Base-by-base conservation (phyloP, 2,888 invertebrate species). In the Zaprionus obscuricornis region DNA sequence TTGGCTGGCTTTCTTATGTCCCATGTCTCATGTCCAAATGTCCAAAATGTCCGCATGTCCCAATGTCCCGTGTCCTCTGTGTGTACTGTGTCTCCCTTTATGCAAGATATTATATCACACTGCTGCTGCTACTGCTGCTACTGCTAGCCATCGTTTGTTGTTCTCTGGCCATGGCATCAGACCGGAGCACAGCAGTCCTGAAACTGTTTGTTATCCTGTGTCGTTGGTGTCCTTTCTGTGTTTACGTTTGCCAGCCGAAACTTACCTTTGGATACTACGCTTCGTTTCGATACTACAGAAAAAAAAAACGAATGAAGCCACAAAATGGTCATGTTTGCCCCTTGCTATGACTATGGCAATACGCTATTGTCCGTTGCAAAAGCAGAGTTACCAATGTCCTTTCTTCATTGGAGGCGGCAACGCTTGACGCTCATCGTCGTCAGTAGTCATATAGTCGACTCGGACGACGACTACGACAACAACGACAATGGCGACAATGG, bases 301-400 rank as follows among this genome's bases (percentile, higher is more conserved):
- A 49, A 50, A n/a, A 26, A 60, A 49, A 57, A 49, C 54, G 50
- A 45, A 58, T 63, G 60, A 82, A 85, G 73, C 71, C 78, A 78
- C 85, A 85, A 87, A 86, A 85, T 85, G 87, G 84, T 86, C 74
- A 75, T 79, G 68, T 74, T 82, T 73, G 71, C 70, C 75, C n/a
- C 63, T 74, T 72, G 46, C 72, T 67, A 36, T 3, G 8, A 56
- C 14, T 36, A 18, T 65, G 34, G 39, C 43, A 37, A 55, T 42
- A 26, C 13, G 26, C 39, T 34, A 29, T 22, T 31, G 54, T 63
- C 11, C 42, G 40, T 49, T 40, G 54, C 8, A 22, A 10, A 11
- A 8, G 36, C 40, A 34, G 36, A 24, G 39, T 45, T 50, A 17
- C 56, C 60, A 66, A 63, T 68, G 60, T 71, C 64, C 65, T 45